Base-by-base conservation (phyloP, 2,888 invertebrate species). In the Athalia cordata region DNA sequence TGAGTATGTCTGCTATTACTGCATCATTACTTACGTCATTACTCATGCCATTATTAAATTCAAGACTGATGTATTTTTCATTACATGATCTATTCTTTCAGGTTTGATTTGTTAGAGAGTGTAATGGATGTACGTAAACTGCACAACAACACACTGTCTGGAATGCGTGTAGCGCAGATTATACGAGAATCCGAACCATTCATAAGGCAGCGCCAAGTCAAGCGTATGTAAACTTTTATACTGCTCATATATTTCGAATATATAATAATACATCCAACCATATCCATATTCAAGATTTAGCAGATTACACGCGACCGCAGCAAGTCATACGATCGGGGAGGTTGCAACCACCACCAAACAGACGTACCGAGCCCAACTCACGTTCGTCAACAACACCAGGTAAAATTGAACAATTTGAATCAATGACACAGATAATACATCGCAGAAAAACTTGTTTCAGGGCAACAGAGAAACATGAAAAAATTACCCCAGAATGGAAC, bases 81-180 rank as follows among this genome's bases (percentile, higher is more conserved):
- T 52, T 64, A 49, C 59, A 64, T 66, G 1, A 47, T 8, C 6
- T 49, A 50, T 66, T 50, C 5, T 77, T 81, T 47, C 70, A 86
- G 86, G 78, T 67, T 79, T 9, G 86, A 87, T 80, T 78, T 87
- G 45, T 43, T 86, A 43, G 83, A 84, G 50, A 81, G 83, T 66
- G 70, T 87, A 67, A 45, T 79, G 3, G 79, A 78, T 47, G 82
- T 87, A 43, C 85, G 86, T 6, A 80, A 80, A 61, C 80, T 79
- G 5, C 83, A 84, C 77, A 84, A 84, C 15, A 81, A 85, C 65
- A 81, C 84, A 7, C 75, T 87, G 61, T 77, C 83, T 29, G 83
- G 84, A 57, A 4, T 84, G 5, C 29, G 81, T 3, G 76, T 85
- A 0, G 5, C 6, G 0, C 77, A 78, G 61, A 85, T 87, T 77